Evolutionary conservation across 1,140 invertebrate genomes (phyloP), one percentile per base, ranked within the genome.

Genomic region (Drosophila bifasciata): DNA sequence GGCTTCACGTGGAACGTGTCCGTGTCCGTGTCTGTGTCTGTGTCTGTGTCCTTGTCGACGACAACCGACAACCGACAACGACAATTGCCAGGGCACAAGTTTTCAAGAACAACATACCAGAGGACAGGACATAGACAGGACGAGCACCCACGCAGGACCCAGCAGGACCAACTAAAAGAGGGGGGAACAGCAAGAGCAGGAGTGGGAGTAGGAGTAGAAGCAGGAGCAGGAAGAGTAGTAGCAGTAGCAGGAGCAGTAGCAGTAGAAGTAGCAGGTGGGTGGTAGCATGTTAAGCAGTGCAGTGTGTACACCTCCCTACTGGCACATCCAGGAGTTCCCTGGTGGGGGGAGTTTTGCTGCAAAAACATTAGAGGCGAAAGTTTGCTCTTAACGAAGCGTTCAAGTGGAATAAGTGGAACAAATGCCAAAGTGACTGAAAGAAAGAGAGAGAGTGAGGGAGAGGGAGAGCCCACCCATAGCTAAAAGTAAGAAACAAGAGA

Each of bases 331-430:
- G 32, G 32, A 13, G 32, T 13, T 11, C 5, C 32, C 1, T n/a
- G n/a, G 9, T 13, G 32, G 55, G 56, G 73, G 69, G 48, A n/a
- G n/a, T n/a, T n/a, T 46, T 58, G 59, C 62, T 74, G 63, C 32
- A 63, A 70, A 58, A 79, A 73, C 74, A 73, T 76, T 76, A 73
- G 69, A 68, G 64, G 61, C 64, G 59, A 77, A 74, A 80, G 60
- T 80, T 80, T 80, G 77, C 71, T 80, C 77, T 80, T 76, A 80
- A 76, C 77, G 77, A 80, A 80, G 77, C 77, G 77, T 80, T 80
- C 71, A 80, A 80, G 77, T 76, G 77, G 77, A 80, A 80, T 80
- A 80, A 80, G 77, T 80, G 77, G 77, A 79, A 71, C 77, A 80
- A 80, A 80, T 80, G 71, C 76, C 57, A 79, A 55, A 25, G 45